Evolutionary conservation across 1,140 invertebrate species (phyloP).

Genomic region (Bursaphelenchus mucronatus): DNA sequence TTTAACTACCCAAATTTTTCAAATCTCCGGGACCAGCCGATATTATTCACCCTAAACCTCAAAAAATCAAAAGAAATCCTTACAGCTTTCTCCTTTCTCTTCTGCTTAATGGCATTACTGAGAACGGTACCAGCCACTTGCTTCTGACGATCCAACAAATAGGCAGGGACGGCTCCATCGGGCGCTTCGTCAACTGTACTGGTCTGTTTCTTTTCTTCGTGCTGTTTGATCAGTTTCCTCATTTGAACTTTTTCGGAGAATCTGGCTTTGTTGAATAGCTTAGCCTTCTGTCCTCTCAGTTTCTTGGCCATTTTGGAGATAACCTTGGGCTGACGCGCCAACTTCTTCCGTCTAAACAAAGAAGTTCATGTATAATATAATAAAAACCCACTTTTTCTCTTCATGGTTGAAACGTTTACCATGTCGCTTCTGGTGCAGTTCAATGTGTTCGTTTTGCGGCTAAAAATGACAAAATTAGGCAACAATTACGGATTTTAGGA

Average conservation of each 20-base stretch:
- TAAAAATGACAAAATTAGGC: conserved; percentile 36
- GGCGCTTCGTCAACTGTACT: conserved; percentile 74
- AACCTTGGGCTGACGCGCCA: conserved; percentile 85
- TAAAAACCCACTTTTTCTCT: conserved; percentile 70
- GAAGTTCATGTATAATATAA: conserved; percentile 14
- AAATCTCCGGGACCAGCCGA: not conserved
- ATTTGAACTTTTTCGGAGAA: conserved; percentile 81
- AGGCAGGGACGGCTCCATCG: conserved; percentile 88
- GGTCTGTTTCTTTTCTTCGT: conserved; percentile 70
- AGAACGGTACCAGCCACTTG: conserved; percentile 87
- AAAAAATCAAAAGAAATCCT: conserved; percentile 36
- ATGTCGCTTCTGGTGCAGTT: conserved; percentile 89
- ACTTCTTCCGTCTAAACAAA: conserved; percentile 74
- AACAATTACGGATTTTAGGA: too few relatives aligned
- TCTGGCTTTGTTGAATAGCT: conserved; percentile 91
- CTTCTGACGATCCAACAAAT: conserved; percentile 85
- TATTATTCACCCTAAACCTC: too few relatives aligned
- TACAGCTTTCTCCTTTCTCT: conserved; percentile 93
- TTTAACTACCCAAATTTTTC: not conserved
- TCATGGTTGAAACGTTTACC: conserved; percentile 94
- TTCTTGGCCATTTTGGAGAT: conserved; percentile 81
- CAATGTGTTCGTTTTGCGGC: conserved; percentile 99
- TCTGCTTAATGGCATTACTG: conserved; percentile 99
- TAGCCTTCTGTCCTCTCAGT: conserved; percentile 90
- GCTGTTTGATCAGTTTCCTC: conserved; percentile 62